Conservation (phyloP, 35 echinoderm and acorn worm genomes). For the Acanthaster planci region DNA sequence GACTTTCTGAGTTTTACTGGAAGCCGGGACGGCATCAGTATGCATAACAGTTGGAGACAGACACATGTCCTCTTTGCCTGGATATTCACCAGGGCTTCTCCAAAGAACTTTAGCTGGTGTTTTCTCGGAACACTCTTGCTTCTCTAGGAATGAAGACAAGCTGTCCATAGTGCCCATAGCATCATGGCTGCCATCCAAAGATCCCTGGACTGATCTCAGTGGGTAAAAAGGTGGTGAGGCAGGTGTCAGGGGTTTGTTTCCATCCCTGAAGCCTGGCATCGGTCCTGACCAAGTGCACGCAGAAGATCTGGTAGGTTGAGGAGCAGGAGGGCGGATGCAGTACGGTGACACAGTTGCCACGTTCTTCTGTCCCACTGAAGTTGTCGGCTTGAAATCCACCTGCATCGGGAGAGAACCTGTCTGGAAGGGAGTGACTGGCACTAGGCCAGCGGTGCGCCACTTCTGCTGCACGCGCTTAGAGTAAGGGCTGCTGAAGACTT, state of each 20-base stretch:
- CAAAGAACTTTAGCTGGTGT: not conserved
- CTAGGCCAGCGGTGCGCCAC: no score
- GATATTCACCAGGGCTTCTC: not conserved
- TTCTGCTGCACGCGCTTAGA: not conserved
- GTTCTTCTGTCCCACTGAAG: not conserved
- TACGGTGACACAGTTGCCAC: constrained; percentile 8
- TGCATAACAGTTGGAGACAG: not conserved
- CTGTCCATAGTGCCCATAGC: no score
- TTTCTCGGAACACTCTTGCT: not conserved
- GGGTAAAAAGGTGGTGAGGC: not conserved
- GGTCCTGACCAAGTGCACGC: constrained; percentile 1
- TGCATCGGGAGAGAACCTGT: not conserved
- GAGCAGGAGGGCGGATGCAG: not conserved
- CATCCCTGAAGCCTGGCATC: not conserved
- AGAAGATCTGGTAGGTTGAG: not conserved
- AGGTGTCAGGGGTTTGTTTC: not conserved
- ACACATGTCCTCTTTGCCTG: not conserved
- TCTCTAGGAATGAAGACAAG: not conserved
- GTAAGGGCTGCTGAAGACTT: not conserved
- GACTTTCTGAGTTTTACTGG: not conserved
- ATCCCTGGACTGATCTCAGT: not conserved
- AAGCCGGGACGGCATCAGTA: not conserved
- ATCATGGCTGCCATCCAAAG: not conserved
- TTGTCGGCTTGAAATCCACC: not conserved
- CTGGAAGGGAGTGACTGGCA: not conserved